A percentile compares a stretch with the other conserved stretches of the same genome.
Conservation (phyloP, 2,113 vertebrate genomes). For the Propithecus coquereli region DNA sequence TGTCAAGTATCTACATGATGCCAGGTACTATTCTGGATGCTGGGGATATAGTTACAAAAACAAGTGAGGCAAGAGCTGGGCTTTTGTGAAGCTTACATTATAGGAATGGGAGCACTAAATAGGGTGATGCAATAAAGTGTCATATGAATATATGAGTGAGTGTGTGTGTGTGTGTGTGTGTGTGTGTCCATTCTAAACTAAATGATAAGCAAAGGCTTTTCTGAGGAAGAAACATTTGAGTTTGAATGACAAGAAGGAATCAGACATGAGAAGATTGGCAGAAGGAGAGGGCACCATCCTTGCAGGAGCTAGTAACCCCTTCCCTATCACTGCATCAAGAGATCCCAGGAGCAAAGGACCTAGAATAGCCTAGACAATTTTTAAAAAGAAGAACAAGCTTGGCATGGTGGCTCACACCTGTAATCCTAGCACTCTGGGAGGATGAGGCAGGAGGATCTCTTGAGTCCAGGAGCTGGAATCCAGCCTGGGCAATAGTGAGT, state of each 20-base stretch:
- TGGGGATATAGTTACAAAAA: not conserved
- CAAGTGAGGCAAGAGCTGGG: not conserved
- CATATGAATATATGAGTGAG: not conserved
- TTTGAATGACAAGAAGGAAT: not conserved
- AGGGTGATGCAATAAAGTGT: not conserved
- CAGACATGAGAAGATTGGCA: not conserved
- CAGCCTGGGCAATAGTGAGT: not conserved
- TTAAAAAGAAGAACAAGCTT: not conserved
- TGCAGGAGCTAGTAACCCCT: not conserved
- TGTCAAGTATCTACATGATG: not conserved
- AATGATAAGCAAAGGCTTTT: not conserved
- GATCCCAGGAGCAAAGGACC: not conserved
- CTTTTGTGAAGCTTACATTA: not conserved
- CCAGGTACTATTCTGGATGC: not conserved
- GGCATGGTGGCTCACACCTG: not conserved
- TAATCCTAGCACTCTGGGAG: not conserved
- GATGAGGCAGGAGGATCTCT: not conserved
- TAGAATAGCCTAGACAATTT: not conserved
- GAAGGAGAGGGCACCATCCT: not conserved
- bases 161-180: not conserved
- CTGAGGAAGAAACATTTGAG: not conserved
- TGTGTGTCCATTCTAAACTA: not conserved
- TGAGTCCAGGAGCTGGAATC: not conserved
- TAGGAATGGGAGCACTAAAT: not conserved
- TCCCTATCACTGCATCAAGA: not conserved